A percentile compares a stretch with the other conserved stretches of the same genome.
Evolutionary conservation across 2,797 vertebrate species (phyloP).

Genomic region (Euthynnus affinis): DNA sequence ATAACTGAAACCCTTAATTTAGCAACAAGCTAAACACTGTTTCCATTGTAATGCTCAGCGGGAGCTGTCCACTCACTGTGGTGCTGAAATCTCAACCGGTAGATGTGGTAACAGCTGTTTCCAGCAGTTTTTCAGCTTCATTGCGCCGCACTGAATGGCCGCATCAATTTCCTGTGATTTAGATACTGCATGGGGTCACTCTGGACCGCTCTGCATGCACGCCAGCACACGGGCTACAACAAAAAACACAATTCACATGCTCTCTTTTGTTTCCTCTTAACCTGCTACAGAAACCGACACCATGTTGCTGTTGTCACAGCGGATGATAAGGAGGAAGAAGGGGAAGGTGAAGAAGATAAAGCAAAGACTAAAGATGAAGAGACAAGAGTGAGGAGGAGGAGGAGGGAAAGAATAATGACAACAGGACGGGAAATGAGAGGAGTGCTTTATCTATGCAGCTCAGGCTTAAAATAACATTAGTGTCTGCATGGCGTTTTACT

Average conservation of each 20-base stretch:
- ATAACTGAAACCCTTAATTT: background rate
- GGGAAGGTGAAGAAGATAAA: constrained; percentile 9
- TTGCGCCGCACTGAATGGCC: constrained; percentile 3
- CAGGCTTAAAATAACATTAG: constrained; percentile 50
- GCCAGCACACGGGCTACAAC: constrained; percentile 8
- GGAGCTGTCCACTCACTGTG: constrained; percentile 23
- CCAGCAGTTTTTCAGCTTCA: constrained; percentile 12
- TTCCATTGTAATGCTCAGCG: background rate
- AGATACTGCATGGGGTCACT: constrained; percentile 38
- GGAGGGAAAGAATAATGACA: constrained; percentile 12
- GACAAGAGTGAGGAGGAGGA: constrained; percentile 1
- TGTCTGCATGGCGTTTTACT: constrained; percentile 13
- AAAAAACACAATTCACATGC: constrained; percentile 39
- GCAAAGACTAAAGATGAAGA: constrained; percentile 18
- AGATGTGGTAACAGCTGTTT: background rate
- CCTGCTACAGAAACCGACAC: constrained; percentile 27
- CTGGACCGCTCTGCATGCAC: constrained; percentile 40
- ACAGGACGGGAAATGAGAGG: background rate
- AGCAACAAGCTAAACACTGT: background rate
- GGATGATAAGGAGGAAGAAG: constrained; percentile 11
- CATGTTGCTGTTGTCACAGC: constrained; percentile 35
- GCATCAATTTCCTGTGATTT: constrained; percentile 28
- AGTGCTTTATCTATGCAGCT: constrained; percentile 30
- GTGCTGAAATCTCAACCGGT: constrained; percentile 49
- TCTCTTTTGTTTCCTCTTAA: constrained; percentile 8